These are phyloP conservation scores for Istiophorus platypterus DNA, from an alignment of 2,113 vertebrate genomes.

Conservation along the genomic window DNA sequence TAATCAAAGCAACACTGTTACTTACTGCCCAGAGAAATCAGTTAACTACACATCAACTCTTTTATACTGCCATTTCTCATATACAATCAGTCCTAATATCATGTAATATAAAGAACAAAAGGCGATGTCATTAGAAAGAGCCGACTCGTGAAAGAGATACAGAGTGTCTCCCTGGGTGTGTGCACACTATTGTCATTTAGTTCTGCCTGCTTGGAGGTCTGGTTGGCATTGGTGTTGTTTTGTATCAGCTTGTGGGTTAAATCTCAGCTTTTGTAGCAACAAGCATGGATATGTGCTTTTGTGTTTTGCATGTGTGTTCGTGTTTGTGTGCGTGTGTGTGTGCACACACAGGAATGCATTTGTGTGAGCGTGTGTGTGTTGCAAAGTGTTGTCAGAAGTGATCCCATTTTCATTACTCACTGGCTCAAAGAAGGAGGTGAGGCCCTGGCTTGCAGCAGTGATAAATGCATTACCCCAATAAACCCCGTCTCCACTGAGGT, in stretches of 20 bases:
- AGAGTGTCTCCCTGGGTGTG: not conserved
- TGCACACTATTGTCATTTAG: not conserved
- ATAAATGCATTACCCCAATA: slow-evolving; percentile 85
- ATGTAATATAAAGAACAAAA: not conserved
- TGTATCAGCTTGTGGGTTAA: slow-evolving; percentile 23
- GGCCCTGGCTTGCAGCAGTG: slow-evolving; percentile 79
- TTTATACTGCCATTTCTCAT: slow-evolving; percentile 16
- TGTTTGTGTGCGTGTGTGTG: slow-evolving; percentile 21
- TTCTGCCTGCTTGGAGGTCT: not conserved
- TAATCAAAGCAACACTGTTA: slow-evolving; percentile 51
- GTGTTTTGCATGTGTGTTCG: too few relatives aligned
- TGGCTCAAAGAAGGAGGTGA: slow-evolving; percentile 83
- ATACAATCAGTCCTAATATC: slow-evolving; percentile 9
- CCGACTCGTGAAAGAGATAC: slow-evolving; percentile 1
- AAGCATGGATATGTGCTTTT: slow-evolving; percentile 32
- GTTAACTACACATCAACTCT: slow-evolving; percentile 25
- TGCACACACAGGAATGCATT: slow-evolving; percentile 22
- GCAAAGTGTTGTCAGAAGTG: slow-evolving; percentile 82
- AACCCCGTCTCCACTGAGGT: slow-evolving; percentile 79
- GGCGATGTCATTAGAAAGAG: slow-evolving; percentile 14
- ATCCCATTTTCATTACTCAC: slow-evolving; percentile 88
- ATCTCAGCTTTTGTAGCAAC: slow-evolving; percentile 48
- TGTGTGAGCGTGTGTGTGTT: slow-evolving; percentile 60
- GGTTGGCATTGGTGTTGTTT: slow-evolving; percentile 5
- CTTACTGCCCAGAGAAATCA: slow-evolving; percentile 41